phyloP scores from a whole-genome alignment of 2,888 invertebrate genomes.

The Apodemia zela region DNA sequence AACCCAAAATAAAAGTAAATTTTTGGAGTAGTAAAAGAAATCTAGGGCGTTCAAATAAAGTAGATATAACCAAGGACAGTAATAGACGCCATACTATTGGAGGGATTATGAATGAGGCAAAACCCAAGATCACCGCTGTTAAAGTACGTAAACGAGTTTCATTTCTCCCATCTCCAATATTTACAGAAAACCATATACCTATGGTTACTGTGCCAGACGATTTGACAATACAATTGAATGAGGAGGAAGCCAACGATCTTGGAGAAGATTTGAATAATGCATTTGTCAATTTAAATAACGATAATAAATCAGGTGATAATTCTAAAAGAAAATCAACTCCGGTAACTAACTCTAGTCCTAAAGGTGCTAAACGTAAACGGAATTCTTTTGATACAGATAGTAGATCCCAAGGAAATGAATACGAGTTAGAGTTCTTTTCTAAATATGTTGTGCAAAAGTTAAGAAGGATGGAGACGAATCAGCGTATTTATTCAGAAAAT shows the following conservation, averaged over 20 bases:
- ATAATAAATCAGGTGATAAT: slow-evolving; percentile 36
- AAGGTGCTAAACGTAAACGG: slow-evolving; percentile 48
- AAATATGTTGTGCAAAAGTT: slow-evolving; percentile 73
- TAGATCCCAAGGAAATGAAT: slow-evolving; percentile 52
- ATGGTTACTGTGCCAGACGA: slow-evolving; percentile 76
- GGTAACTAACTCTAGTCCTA: slow-evolving; percentile 43
- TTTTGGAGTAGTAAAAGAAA: slow-evolving; percentile 68
- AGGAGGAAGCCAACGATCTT: slow-evolving; percentile 67
- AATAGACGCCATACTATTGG: slow-evolving; percentile 56
- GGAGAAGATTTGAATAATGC: slow-evolving; percentile 59
- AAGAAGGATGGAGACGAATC: slow-evolving; percentile 72
- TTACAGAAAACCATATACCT: slow-evolving; percentile 68
- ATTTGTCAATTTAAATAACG: slow-evolving; percentile 41
- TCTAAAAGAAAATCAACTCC: slow-evolving; percentile 46
- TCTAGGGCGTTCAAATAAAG: slow-evolving; percentile 46
- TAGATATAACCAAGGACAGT: slow-evolving; percentile 41
- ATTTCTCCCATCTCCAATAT: slow-evolving; percentile 66
- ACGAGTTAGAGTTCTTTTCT: slow-evolving; percentile 71
- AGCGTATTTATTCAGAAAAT: slow-evolving; percentile 73
- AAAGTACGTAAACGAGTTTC: slow-evolving; percentile 69
- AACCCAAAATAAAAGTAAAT: slow-evolving; percentile 69
- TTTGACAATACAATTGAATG: slow-evolving; percentile 72
- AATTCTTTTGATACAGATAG: slow-evolving; percentile 43
- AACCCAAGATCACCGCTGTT: slow-evolving; percentile 49
- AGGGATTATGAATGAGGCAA: slow-evolving; percentile 40